A percentile compares a stretch with the other conserved stretches of the same genome.
Conservation (phyloP, 1,140 invertebrate species). For the Amyelois transitella region DNA sequence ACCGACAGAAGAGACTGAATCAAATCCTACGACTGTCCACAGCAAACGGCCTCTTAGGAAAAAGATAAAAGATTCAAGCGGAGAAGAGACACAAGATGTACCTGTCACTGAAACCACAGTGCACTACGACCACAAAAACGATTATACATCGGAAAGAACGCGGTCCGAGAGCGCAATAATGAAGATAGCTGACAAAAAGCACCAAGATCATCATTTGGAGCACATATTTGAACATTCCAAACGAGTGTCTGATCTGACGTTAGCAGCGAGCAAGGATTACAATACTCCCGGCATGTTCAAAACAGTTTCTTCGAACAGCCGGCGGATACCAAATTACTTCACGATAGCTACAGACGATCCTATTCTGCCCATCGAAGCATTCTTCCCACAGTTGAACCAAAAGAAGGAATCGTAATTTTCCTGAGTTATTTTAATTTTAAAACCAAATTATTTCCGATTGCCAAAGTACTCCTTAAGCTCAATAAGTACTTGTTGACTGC, state of each 20-base stretch:
- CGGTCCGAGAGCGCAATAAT: slow-evolving; percentile 73
- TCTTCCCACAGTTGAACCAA: slow-evolving; percentile 77
- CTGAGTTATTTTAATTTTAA: slow-evolving; percentile 31
- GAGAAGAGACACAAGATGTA: slow-evolving; percentile 55
- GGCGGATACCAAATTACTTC: slow-evolving; percentile 76
- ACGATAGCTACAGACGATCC: slow-evolving; percentile 78
- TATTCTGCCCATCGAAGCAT: slow-evolving; percentile 77
- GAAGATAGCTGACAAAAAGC: slow-evolving; percentile 73
- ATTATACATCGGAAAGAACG: slow-evolving; percentile 63
- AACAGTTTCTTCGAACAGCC: slow-evolving; percentile 64
- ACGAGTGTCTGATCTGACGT: slow-evolving; percentile 76
- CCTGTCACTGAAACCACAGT: slow-evolving; percentile 47
- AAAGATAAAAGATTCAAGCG: slow-evolving; percentile 56
- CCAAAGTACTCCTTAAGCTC: slow-evolving; percentile 40
- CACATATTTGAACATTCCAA: slow-evolving; percentile 72
- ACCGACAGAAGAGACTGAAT: slow-evolving; percentile 53
- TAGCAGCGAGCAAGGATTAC: slow-evolving; percentile 76
- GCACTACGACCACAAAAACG: slow-evolving; percentile 40
- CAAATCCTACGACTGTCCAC: slow-evolving; percentile 29
- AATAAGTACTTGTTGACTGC: neutral
- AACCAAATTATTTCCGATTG: slow-evolving; percentile 61
- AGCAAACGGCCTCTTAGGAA: slow-evolving; percentile 51
- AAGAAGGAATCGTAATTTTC: slow-evolving; percentile 69
- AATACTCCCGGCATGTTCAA: slow-evolving; percentile 76
- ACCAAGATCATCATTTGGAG: slow-evolving; percentile 47